Conservation (phyloP, 2,113 vertebrate genomes). For the Solenodon paradoxus region DNA sequence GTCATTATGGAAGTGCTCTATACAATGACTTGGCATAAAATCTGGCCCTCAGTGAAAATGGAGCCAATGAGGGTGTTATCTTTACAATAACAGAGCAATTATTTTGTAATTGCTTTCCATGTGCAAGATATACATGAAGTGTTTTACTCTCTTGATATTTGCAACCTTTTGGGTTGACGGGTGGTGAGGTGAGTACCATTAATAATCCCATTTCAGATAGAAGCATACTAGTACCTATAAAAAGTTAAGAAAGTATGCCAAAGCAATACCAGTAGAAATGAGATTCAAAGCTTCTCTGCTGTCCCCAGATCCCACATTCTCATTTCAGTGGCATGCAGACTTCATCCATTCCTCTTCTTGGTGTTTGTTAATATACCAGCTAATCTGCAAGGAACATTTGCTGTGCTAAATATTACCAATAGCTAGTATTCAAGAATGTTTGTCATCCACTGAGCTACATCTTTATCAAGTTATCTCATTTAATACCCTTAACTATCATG, state of each 20-base stretch:
- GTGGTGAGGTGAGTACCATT: too few species aligned
- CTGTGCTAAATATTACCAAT: not conserved
- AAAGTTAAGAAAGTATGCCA: not conserved
- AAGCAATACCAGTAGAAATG: not conserved
- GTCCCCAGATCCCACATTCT: not conserved
- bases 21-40: not conserved
- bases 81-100: not conserved
- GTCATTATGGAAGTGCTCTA: not conserved
- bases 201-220: not conserved
- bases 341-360: not conserved
- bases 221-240: not conserved
- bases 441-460: not conserved
- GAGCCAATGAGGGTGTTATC: not conserved
- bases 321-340: not conserved
- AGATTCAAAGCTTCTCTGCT: not conserved
- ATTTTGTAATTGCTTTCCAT: not conserved
- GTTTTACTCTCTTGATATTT: not conserved
- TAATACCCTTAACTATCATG: not conserved
- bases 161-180: not conserved
- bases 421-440: not conserved
- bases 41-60: not conserved
- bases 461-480: not conserved
- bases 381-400: not conserved
- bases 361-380: not conserved
- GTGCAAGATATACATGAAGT: not conserved